Evolutionary conservation across 2,888 invertebrate genomes (phyloP), one percentile per base, ranked within the genome.

Genomic region (Euspilapteryx auroguttella): DNA sequence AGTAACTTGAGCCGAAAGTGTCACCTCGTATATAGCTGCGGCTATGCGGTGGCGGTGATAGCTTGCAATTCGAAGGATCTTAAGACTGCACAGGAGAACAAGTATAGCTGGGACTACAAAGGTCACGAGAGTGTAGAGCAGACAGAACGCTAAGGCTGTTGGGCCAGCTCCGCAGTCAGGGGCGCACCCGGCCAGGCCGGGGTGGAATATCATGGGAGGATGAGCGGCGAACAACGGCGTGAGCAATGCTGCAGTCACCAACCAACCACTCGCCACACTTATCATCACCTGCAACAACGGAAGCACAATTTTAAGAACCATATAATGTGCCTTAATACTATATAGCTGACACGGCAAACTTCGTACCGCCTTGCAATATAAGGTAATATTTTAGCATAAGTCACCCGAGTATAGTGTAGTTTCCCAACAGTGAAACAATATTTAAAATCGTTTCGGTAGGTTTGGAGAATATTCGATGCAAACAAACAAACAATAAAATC

Each of bases 21-120:
- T 89, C 23, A 89, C 89, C 71, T 90, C 89, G 62, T 87, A 89
- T 39, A 90, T 88, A 13, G 90, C 89, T 25, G 89, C 87, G 14
- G 89, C 89, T 40, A 91, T 91, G 33, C 89, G 79, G 51, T 90
- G 89, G 4, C 89, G 79, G 47, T 91, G 90, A 53, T 89, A 87
- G 1, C 83, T 66, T 6, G 83, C 83, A 32, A 83, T 83, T 46
- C 82, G 81, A 27, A 83, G 63, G 28, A 83, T 81, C 71, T 87
- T 86, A 24, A 87, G 62, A 47, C 87, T 88, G 61, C 87, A 88
- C 35, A 83, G 73, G 12, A 87, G 78, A 21, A 88, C 82, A 27
- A 88, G 76, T 6, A 81, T 71, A 3, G 83, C 81, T 1, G 88
- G 87, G 28, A 87, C 53, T 1, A 85, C 55, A 14, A 88, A 58